These are phyloP conservation scores for Anarrhichthys ocellatus DNA, from an alignment of 2,113 vertebrate species.

Conservation along the genomic window DNA sequence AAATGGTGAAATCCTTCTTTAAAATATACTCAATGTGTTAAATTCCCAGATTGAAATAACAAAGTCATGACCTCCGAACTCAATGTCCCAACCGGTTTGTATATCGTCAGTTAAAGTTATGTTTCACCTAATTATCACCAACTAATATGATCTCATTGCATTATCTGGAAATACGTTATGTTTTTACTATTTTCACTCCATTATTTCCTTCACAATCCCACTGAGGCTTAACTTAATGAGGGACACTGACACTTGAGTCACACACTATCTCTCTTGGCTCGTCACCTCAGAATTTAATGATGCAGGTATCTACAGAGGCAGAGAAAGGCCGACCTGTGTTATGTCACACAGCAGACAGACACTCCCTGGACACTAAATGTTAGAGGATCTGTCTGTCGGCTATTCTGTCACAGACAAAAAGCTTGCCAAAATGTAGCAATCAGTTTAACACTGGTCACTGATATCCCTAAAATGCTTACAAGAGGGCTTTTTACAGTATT, in stretches of 20 bases:
- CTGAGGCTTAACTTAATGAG: constrained; percentile 8
- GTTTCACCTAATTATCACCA: not conserved
- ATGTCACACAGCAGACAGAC: constrained; percentile 26
- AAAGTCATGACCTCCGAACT: not conserved
- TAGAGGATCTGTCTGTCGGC: constrained; percentile 4
- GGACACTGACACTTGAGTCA: not conserved
- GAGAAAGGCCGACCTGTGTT: not conserved
- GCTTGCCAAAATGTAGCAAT: constrained; percentile 9
- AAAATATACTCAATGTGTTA: not conserved
- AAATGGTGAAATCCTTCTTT: not conserved
- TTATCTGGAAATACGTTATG: not conserved
- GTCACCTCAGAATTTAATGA: constrained; percentile 19
- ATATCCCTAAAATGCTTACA: not conserved
- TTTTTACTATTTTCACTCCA: not conserved
- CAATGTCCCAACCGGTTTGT: not conserved
- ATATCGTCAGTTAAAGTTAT: not conserved
- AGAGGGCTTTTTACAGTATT: not conserved
- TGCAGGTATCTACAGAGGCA: constrained; percentile 7
- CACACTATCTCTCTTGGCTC: constrained; percentile 37
- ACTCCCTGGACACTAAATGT: constrained; percentile 5
- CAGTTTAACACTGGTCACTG: not conserved
- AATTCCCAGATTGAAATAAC: not conserved
- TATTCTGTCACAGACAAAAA: constrained; percentile 2
- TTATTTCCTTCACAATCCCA: not conserved
- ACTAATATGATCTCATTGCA: not conserved